These are phyloP conservation scores for Coranthus polyacanthus DNA, from an alignment of 2,797 vertebrate genomes.

Conservation along the genomic window DNA sequence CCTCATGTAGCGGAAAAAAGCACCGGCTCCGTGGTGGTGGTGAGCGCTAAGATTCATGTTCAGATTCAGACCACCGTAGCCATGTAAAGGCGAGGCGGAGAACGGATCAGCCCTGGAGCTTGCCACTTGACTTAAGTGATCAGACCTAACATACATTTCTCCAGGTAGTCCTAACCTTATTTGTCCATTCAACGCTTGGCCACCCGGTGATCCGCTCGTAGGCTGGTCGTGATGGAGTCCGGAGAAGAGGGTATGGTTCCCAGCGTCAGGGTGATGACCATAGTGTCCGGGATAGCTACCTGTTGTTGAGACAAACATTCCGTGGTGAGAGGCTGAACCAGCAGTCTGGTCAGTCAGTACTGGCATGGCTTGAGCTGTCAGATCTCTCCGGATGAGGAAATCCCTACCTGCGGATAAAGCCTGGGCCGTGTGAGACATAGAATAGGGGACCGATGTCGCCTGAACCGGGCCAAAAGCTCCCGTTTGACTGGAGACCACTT, in stretches of 20 bases:
- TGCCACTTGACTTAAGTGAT: conserved; percentile 94
- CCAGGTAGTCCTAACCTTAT: conserved; percentile 98
- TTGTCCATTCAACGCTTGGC: conserved; percentile 95
- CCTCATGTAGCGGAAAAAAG: conserved; percentile 98
- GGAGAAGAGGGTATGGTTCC: conserved; percentile 92
- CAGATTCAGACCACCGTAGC: conserved; percentile 94
- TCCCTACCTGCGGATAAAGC: conserved; percentile 93
- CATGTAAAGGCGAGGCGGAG: conserved; percentile 91
- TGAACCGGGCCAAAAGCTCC: conserved; percentile 92
- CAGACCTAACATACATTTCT: conserved; percentile 97
- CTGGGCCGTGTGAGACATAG: conserved; percentile 89
- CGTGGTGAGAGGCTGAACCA: conserved; percentile 92
- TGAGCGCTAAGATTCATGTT: conserved; percentile 93
- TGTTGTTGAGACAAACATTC: conserved; percentile 99
- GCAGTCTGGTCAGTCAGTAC: conserved; percentile 89
- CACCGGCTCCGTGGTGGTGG: conserved; percentile 90
- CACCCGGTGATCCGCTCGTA: conserved; percentile 93
- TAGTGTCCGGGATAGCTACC: conserved; percentile 97
- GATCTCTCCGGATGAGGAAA: conserved; percentile 90
- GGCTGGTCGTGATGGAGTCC: conserved; percentile 95
- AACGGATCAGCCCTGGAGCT: conserved; percentile 95
- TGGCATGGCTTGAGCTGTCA: conserved; percentile 92
- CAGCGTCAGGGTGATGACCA: conserved; percentile 92
- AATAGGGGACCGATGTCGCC: conserved; percentile 87
- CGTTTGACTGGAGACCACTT: conserved; percentile 93